Conservation (phyloP, 2,888 invertebrate genomes). For the Hirtodrosophila cameraria region DNA sequence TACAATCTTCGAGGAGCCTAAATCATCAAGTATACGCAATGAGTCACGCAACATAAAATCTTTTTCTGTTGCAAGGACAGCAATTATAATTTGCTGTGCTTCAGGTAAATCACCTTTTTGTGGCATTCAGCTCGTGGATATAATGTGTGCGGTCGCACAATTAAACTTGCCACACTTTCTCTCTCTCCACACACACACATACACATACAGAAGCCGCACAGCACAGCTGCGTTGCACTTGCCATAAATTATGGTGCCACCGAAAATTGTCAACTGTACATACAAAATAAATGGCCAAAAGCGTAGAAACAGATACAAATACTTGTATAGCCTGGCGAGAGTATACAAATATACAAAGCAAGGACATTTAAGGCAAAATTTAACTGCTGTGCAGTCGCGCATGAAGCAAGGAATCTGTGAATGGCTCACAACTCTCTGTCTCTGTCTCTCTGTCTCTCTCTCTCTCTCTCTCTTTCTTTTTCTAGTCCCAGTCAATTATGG, state of each 20-base stretch:
- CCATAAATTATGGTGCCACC: conserved; percentile 33
- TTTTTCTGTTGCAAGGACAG: conserved; percentile 19
- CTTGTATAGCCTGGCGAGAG: conserved; percentile 17
- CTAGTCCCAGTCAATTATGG: conserved; percentile 69
- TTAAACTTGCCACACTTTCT: conserved; percentile 44
- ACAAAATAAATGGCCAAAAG: conserved; percentile 55
- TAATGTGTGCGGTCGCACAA: conserved; percentile 63
- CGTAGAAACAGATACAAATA: conserved; percentile 22
- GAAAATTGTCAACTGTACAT: conserved; percentile 27
- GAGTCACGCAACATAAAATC: conserved; percentile 47
- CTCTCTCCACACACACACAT: too few relatives aligned
- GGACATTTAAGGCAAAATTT: conserved; percentile 55
- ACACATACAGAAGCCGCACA: too few relatives aligned
- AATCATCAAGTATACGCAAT: conserved; percentile 2
- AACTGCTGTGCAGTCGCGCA: conserved; percentile 77
- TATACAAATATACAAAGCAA: conserved; percentile 30
- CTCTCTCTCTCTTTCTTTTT: too few relatives aligned
- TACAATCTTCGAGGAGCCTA: conserved; percentile 5
- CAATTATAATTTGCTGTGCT: conserved; percentile 32
- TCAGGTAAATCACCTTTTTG: conserved; percentile 35
- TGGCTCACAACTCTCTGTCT: conserved; percentile 23
- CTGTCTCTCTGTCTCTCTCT: too few relatives aligned
- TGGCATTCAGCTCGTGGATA: conserved; percentile 43
- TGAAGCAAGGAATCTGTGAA: conserved; percentile 50
- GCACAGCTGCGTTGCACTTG: conserved; percentile 25